A percentile compares a stretch with the other conserved stretches of the same genome.
Evolutionary conservation across 2,113 vertebrate genomes (phyloP).

Genomic region (Neodontobutis hainanensis): DNA sequence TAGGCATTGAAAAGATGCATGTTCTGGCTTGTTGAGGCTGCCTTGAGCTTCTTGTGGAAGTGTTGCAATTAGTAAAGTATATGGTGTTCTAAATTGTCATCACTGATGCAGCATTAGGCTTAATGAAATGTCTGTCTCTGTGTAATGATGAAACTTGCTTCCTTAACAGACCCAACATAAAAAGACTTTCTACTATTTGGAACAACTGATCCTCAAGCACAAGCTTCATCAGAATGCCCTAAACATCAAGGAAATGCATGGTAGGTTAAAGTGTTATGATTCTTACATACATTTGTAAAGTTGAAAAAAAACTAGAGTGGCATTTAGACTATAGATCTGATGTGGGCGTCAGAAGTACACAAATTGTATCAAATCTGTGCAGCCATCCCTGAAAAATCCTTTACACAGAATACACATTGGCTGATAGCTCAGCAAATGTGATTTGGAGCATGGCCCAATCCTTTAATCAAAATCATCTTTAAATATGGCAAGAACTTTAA

Average conservation of each 20-base stretch:
- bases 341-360: conserved; percentile 44
- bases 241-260: conserved; percentile 96
- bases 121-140: neutral
- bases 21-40: no score
- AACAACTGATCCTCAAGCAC: conserved; percentile 96
- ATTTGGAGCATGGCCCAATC: conserved; percentile 27
- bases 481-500: conserved; percentile 51
- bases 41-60: no score
- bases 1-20: no score
- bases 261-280: conserved; percentile 80
- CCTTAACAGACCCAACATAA: conserved; percentile 88
- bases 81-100: no score
- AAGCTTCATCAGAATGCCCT: conserved; percentile 92
- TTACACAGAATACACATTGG: conserved; percentile 17
- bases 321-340: conserved; percentile 43
- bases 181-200: conserved; percentile 97
- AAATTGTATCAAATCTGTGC: conserved; percentile 52
- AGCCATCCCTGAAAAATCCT: conserved; percentile 22
- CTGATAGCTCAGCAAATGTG: conserved; percentile 35
- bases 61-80: no score
- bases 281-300: no score
- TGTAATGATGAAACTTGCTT: conserved; percentile 1
- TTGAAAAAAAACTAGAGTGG: conserved; percentile 19
- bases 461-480: conserved; percentile 46
- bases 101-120: neutral